Evolutionary conservation across 1,140 invertebrate species (phyloP), one percentile per base, ranked within the genome.

Genomic region (Bilobella aurantiaca): DNA sequence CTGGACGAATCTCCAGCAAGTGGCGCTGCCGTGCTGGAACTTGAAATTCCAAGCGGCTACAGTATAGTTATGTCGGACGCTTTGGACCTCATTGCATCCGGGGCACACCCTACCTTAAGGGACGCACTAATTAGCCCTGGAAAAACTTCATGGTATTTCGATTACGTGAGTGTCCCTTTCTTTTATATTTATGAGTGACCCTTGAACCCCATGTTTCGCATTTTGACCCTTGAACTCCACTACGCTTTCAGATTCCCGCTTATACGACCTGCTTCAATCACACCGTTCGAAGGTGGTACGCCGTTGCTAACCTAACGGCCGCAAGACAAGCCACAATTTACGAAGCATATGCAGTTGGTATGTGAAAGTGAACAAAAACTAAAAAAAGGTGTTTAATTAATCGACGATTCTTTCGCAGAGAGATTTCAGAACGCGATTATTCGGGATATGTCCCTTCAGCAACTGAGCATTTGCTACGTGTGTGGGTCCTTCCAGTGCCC

Each of bases 401-500:
- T n/a, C n/a, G n/a, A n/a, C n/a, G 23, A 53, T 72, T 73, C 16
- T 72, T 71, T 75, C 76, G 23, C 79, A 84, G 84, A 84, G 69
- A 77, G 80, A 66, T 83, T 82, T 74, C 80, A 82, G 63, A 80
- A 81, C 62, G 75, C 77, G 1, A 76, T 85, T 37, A 81, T 83
- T 47, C 81, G 82, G 61, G 80, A 82, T 0, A 80, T 80, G 58
- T 77, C 79, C 37, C 75, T 85, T 30, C 82, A 81, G 61, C 74
- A 79, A 1, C 74, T 84, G 63, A 81, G 81, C 70, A 83, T 86
- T 34, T 98, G 94, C 75, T 91, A 96, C 76, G 94, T 97, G n/a
- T 98, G 94, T 76, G 95, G 94, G 32, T 96, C 93, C 25, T 97
- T 91, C 53, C 94, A 97, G 77, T 98, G 95, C 79, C 94, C 94